These are phyloP conservation scores for Thera obeliscata DNA, from an alignment of 2,888 invertebrate species.

Conservation along the genomic window DNA sequence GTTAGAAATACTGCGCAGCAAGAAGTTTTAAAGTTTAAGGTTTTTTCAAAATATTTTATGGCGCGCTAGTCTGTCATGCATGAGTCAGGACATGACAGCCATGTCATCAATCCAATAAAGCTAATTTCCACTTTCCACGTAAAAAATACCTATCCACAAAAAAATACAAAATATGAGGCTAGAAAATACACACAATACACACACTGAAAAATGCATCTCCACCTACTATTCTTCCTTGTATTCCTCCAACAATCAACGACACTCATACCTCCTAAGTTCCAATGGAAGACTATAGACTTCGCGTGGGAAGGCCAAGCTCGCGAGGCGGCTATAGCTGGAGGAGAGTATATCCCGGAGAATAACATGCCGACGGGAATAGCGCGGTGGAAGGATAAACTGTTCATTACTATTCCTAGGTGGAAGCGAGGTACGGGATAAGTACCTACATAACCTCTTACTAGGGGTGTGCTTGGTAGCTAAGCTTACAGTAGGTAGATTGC, in stretches of 20 bases:
- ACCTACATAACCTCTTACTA: too few relatives aligned
- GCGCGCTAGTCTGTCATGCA: too few relatives aligned
- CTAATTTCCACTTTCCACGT: too few relatives aligned
- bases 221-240: slow-evolving; percentile 35
- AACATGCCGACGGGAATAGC: slow-evolving; percentile 88
- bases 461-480: too few relatives aligned
- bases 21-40: too few relatives aligned
- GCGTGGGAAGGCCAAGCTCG: slow-evolving; percentile 84
- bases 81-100: too few relatives aligned
- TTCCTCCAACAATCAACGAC: slow-evolving; percentile 35
- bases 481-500: too few relatives aligned
- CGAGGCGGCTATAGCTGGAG: slow-evolving; percentile 78
- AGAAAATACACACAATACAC: background rate
- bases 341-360: slow-evolving; percentile 85
- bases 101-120: too few relatives aligned
- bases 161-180: too few relatives aligned
- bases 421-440: slow-evolving; percentile 73
- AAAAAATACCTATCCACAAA: too few relatives aligned
- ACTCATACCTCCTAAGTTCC: slow-evolving; percentile 68
- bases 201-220: slow-evolving; percentile 35
- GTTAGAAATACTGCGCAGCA: too few relatives aligned
- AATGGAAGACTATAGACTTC: slow-evolving; percentile 87
- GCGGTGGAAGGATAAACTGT: slow-evolving; percentile 87
- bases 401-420: slow-evolving; percentile 88
- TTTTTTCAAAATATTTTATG: too few relatives aligned